Evolutionary conservation across 2,797 vertebrate genomes (phyloP), one percentile per base, ranked within the genome.

Genomic region (Varecia variegata): DNA sequence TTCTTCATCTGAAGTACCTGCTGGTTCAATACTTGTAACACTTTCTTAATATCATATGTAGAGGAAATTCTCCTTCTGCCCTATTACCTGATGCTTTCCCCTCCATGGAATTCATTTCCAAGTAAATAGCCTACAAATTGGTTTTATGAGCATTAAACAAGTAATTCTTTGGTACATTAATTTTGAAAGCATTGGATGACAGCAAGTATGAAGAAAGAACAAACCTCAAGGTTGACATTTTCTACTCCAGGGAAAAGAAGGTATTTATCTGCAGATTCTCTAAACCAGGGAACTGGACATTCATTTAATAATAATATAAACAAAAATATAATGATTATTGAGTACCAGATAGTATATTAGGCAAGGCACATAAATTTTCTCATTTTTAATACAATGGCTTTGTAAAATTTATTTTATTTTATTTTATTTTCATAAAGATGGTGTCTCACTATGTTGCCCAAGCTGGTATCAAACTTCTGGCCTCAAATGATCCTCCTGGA

Each of bases 91-190:
- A 87, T 90, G 13, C 65, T 94, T 96, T 84, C 58, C 82, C 88
- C 92, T 68, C 47, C 71, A 30, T 54, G 62, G 86, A 95, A 94
- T 88, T 97, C 90, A 95, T 97, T 97, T 95, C 93, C 77, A 96
- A 96, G 81, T 95, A 95, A 97, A 97, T 94, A 97, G 92, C 93
- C 85, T 94, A 93, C 88, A 88, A 97, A 96, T 82, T 93, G 81
- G 68, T 92, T 97, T 96, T 90, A 95, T 83, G 85, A 97, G 90
- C 90, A 95, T 90, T 97, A 95, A 94, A 96, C 84, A 97, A 96
- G 88, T 85, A 93, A 97, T 97, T 95, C 94, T 82, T 92, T 90
- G 95, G 88, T 88, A 96, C 93, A 92, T 96, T 97, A 93, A 96
- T 97, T 97, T 94, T 97, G 79, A 95, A 95, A 94, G 88, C 43